phyloP scores from a whole-genome alignment of 1,140 invertebrate genomes.

The Branchinecta lindahli region DNA sequence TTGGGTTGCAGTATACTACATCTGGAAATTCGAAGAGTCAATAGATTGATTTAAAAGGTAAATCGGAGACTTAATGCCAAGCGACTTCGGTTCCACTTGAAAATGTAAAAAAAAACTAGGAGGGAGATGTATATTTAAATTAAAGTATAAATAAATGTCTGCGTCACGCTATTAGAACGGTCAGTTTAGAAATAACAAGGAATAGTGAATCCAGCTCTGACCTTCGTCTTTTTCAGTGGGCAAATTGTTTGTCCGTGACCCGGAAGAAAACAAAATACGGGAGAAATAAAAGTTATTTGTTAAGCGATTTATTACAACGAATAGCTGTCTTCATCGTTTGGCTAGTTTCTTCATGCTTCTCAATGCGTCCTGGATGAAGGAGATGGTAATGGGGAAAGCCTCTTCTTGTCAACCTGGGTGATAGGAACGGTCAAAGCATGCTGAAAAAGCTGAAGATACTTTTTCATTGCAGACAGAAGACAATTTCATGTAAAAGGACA shows the following conservation, averaged over 20 bases:
- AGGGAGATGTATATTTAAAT: slow-evolving; percentile 6
- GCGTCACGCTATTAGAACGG: slow-evolving; percentile 1
- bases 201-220: slow-evolving; percentile 8
- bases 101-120: slow-evolving; percentile 2
- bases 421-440: too few relatives aligned
- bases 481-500: too few relatives aligned
- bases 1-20: slow-evolving; percentile 5
- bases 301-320: too few relatives aligned
- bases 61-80: slow-evolving; percentile 8
- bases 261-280: slow-evolving; percentile 9
- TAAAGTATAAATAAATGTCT: slow-evolving; percentile 2
- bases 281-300: too few relatives aligned
- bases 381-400: too few relatives aligned
- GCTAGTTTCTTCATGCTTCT: too few relatives aligned
- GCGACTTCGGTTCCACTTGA: slow-evolving; percentile 7
- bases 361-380: too few relatives aligned
- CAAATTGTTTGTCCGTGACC: slow-evolving; percentile 4
- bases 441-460: too few relatives aligned
- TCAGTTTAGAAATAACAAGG: slow-evolving; percentile 5
- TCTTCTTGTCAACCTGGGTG: too few relatives aligned
- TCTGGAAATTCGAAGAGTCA: slow-evolving; percentile 1
- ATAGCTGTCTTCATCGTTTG: too few relatives aligned
- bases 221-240: slow-evolving; percentile 3
- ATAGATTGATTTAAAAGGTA: neutral
- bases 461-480: too few relatives aligned